Conservation (phyloP, 2,888 invertebrate species). For the Eupithecia exiguata region DNA sequence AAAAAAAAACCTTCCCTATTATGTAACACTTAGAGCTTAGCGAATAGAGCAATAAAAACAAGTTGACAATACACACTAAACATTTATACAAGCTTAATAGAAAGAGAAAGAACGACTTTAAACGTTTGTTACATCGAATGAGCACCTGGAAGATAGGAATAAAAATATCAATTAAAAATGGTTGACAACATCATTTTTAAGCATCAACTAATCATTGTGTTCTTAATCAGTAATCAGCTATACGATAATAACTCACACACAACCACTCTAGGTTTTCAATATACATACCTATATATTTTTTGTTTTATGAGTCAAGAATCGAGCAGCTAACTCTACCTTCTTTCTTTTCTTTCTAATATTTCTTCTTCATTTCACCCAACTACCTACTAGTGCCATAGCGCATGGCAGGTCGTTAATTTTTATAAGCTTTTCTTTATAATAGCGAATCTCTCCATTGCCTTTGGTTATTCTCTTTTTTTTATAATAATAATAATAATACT, state of each 20-base stretch:
- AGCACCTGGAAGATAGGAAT: background rate
- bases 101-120: too few species aligned
- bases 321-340: background rate
- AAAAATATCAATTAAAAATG: background rate
- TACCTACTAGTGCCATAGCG: background rate
- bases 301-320: background rate
- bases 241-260: too few species aligned
- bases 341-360: background rate
- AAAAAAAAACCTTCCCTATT: too few species aligned
- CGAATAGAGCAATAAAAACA: too few species aligned
- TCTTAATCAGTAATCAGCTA: too few species aligned
- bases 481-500: too few species aligned
- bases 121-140: background rate
- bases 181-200: background rate
- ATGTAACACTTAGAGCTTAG: too few species aligned
- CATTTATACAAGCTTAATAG: too few species aligned
- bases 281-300: background rate
- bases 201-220: too few species aligned
- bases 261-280: background rate
- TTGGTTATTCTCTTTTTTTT: background rate
- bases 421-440: background rate
- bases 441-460: background rate
- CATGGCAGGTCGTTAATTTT: background rate
- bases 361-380: background rate
- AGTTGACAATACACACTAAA: too few species aligned